Conservation (phyloP, 1,140 invertebrate genomes). For the Diachasmimorpha longicaudata region DNA sequence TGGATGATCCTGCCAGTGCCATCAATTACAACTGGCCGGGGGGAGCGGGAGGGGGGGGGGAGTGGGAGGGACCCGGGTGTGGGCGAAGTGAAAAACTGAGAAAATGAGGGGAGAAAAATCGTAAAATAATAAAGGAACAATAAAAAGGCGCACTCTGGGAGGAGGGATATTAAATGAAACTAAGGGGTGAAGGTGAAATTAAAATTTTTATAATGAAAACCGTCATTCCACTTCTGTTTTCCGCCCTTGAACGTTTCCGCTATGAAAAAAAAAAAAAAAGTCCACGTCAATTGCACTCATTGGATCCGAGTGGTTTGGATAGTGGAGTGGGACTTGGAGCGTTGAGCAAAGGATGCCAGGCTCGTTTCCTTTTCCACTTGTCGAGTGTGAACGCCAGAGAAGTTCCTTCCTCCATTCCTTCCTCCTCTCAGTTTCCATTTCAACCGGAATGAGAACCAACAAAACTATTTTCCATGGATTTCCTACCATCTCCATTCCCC, state of each 20-base stretch:
- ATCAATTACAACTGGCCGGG: neutral
- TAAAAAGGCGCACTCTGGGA: neutral
- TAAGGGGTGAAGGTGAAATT: neutral
- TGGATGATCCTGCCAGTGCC: neutral
- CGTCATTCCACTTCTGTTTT: neutral
- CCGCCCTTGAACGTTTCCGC: neutral
- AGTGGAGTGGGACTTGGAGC: neutral
- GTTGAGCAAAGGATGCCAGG: neutral
- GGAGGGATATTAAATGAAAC: neutral
- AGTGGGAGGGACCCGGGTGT: too few species aligned
- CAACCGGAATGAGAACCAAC: neutral
- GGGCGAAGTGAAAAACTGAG: too few species aligned
- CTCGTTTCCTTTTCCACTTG: slow-evolving; percentile 2
- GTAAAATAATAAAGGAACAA: neutral
- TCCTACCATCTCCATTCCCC: neutral
- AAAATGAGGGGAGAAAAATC: too few species aligned
- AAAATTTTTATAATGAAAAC: slow-evolving; percentile 3
- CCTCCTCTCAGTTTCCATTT: neutral
- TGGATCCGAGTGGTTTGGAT: neutral
- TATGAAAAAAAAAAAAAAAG: neutral
- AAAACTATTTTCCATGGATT: neutral
- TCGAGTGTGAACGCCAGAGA: neutral
- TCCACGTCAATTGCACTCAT: neutral
- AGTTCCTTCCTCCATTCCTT: neutral
- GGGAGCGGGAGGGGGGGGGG: too few species aligned